Conservation (phyloP, 2,113 vertebrate species). For the Eidolon helvum region DNA sequence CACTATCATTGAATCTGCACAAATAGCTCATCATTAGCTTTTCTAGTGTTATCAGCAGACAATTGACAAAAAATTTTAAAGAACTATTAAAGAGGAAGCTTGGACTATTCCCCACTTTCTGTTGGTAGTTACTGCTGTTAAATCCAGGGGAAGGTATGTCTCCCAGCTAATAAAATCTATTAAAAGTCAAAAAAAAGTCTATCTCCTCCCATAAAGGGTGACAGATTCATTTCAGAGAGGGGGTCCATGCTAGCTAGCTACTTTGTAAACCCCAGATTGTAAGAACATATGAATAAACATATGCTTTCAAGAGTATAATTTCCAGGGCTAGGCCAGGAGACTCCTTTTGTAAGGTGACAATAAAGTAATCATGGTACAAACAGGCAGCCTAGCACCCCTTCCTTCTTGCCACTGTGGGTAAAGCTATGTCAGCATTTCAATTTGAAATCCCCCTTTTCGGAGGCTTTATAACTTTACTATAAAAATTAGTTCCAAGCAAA, state of each 20-base stretch:
- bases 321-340: conserved; percentile 80
- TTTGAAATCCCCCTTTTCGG: conserved; percentile 66
- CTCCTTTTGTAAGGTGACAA: conserved; percentile 83
- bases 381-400: conserved; percentile 37
- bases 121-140: neutral
- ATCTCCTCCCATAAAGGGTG: conserved; percentile 71
- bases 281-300: conserved; percentile 79
- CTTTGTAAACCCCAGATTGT: conserved; percentile 82
- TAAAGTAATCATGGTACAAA: conserved; percentile 83
- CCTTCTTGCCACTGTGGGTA: conserved; percentile 63
- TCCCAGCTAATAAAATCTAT: conserved; percentile 78
- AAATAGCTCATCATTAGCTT: conserved; percentile 80
- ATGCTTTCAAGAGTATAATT: conserved; percentile 82
- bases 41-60: conserved; percentile 84
- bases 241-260: conserved; percentile 58
- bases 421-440: conserved; percentile 80
- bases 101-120: neutral
- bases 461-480: conserved; percentile 75
- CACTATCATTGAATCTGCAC: conserved; percentile 72
- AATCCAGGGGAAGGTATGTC: conserved; percentile 55
- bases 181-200: conserved; percentile 80
- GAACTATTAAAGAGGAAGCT: conserved; percentile 83
- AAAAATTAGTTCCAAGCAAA: conserved; percentile 81
- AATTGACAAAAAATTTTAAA: conserved; percentile 84
- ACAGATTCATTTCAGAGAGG: conserved; percentile 75